Conservation (phyloP, 2,888 invertebrate species). For the Drosophila merina region DNA sequence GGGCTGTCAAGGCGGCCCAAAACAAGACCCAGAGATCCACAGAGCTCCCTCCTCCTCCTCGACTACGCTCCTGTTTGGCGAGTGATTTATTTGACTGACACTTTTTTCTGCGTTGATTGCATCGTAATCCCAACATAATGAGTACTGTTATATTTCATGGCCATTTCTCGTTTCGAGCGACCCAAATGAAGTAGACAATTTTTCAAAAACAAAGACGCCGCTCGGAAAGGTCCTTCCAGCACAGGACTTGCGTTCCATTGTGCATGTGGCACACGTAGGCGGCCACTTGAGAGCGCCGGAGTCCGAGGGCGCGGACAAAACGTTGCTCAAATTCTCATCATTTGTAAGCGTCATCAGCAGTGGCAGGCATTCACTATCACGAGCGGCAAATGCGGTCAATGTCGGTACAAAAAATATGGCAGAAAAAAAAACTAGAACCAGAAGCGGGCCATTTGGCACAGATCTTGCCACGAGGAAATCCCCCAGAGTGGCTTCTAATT, state of each 20-base stretch:
- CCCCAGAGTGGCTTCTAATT: neutral
- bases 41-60: slow-evolving; percentile 26
- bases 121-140: slow-evolving; percentile 82
- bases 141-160: slow-evolving; percentile 81
- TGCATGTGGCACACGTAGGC: slow-evolving; percentile 76
- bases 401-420: neutral
- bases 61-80: slow-evolving; percentile 68
- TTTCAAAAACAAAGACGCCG: slow-evolving; percentile 75
- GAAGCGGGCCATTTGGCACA: slow-evolving; percentile 29
- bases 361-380: slow-evolving; percentile 13
- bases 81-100: slow-evolving; percentile 82
- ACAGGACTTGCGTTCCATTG: slow-evolving; percentile 46
- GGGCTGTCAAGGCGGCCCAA: slow-evolving; percentile 39
- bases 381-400: neutral
- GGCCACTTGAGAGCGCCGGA: slow-evolving; percentile 62
- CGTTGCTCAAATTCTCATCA: slow-evolving; percentile 68
- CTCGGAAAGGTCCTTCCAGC: slow-evolving; percentile 2
- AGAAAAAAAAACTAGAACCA: neutral
- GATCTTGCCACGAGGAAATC: slow-evolving; percentile 1
- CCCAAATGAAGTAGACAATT: slow-evolving; percentile 79
- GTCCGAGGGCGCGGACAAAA: slow-evolving; percentile 44
- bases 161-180: slow-evolving; percentile 61
- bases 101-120: slow-evolving; percentile 81
- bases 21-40: slow-evolving; percentile 22
- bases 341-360: slow-evolving; percentile 64